These are phyloP conservation scores for Lysandra bellargus DNA, from an alignment of 2,888 invertebrate species.

Conservation along the genomic window DNA sequence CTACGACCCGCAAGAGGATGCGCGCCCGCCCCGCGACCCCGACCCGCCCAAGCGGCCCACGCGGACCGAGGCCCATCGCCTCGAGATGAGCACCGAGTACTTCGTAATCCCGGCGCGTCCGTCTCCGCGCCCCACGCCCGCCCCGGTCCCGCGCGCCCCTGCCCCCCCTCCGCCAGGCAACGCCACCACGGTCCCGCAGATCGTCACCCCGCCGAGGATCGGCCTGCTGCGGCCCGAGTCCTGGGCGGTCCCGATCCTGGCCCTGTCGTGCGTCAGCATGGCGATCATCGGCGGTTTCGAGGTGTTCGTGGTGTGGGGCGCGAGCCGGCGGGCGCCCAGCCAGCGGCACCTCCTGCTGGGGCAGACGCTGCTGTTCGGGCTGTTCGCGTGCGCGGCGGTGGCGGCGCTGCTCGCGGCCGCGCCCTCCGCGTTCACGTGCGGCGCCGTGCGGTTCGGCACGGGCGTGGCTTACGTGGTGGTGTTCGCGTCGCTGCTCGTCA, in stretches of 20 bases:
- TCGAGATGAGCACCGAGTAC: constrained; percentile 92
- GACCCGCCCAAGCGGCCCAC: constrained; percentile 62
- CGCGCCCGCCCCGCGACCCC: constrained; percentile 50
- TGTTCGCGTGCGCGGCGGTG: constrained; percentile 90
- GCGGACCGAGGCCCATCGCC: constrained; percentile 75
- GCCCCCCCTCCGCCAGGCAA: constrained; percentile 54
- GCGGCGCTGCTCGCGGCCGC: constrained; percentile 89
- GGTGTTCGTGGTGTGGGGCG: constrained; percentile 90
- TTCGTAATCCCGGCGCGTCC: constrained; percentile 85
- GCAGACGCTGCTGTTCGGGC: constrained; percentile 90
- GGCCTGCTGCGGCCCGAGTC: constrained; percentile 85
- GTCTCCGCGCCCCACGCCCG: constrained; percentile 54
- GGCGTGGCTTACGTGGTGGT: constrained; percentile 92
- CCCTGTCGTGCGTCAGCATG: constrained; percentile 91
- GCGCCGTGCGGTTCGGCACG: constrained; percentile 89
- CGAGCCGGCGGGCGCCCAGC: constrained; percentile 90
- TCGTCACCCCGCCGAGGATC: constrained; percentile 49
- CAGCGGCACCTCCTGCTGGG: constrained; percentile 92
- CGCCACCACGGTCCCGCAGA: constrained; percentile 47
- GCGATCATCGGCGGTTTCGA: constrained; percentile 92
- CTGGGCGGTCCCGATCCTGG: constrained; percentile 95
- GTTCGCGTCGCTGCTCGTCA: constrained; percentile 94
- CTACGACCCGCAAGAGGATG: constrained; percentile 52
- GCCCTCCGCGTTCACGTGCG: constrained; percentile 90
- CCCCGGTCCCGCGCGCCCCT: constrained; percentile 59